phyloP scores from a whole-genome alignment of 2,797 vertebrate species.

The Oreortyx pictus region DNA sequence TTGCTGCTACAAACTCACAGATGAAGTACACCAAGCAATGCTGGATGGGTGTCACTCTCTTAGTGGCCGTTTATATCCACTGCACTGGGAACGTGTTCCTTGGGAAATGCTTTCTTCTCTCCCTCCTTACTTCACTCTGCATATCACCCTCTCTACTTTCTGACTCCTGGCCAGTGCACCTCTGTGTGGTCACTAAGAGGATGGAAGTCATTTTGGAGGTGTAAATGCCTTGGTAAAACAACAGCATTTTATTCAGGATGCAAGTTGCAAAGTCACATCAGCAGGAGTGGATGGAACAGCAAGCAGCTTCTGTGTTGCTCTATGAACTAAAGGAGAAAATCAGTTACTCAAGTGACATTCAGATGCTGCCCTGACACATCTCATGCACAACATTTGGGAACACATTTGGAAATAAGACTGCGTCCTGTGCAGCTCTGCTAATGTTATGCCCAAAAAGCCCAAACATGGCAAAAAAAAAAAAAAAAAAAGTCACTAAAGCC shows the following conservation, averaged over 20 bases:
- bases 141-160: not conserved
- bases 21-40: not conserved
- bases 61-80: not conserved
- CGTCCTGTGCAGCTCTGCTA: not conserved
- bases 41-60: no score
- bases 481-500: not conserved
- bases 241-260: rapidly evolving
- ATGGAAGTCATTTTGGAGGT: not conserved
- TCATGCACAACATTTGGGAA: not conserved
- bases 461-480: not conserved
- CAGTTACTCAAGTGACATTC: not conserved
- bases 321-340: not conserved
- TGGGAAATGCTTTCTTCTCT: not conserved
- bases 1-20: not conserved
- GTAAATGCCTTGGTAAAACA: not conserved
- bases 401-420: not conserved
- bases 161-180: not conserved
- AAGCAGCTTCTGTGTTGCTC: not conserved
- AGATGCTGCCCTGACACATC: not conserved
- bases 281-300: not conserved
- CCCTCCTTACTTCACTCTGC: not conserved
- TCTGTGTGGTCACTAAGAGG: not conserved
- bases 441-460: not conserved
- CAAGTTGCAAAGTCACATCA: not conserved
- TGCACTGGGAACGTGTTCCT: not conserved